phyloP scores from a whole-genome alignment of 2,888 invertebrate species.

The Brachypalpus laphriformis region DNA sequence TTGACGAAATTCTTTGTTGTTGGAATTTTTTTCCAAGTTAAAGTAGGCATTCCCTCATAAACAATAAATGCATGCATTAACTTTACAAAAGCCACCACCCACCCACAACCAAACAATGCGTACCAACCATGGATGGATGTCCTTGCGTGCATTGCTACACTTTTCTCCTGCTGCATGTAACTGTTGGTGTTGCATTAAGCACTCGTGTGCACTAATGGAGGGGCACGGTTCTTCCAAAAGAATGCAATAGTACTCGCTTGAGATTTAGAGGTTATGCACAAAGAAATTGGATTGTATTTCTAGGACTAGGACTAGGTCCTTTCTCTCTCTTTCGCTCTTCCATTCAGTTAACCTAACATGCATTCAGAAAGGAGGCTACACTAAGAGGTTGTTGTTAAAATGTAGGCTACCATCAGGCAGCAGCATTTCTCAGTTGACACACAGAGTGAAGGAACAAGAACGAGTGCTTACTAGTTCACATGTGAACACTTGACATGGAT shows the following conservation, averaged over 20 bases:
- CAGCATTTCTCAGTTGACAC: slow-evolving; percentile 31
- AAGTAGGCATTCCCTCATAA: slow-evolving; percentile 68
- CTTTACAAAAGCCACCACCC: slow-evolving; percentile 50
- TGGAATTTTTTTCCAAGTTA: slow-evolving; percentile 45
- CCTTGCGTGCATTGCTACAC: slow-evolving; percentile 53
- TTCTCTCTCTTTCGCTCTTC: not conserved
- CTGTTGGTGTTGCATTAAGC: slow-evolving; percentile 51
- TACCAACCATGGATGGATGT: slow-evolving; percentile 17
- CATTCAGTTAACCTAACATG: slow-evolving; percentile 9
- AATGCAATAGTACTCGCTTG: slow-evolving; percentile 63
- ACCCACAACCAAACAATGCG: not conserved
- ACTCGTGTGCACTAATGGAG: slow-evolving; percentile 58
- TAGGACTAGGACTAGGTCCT: slow-evolving; percentile 54
- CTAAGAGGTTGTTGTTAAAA: slow-evolving; percentile 44
- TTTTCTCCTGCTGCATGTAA: slow-evolving; percentile 1
- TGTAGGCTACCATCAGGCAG: slow-evolving; percentile 46
- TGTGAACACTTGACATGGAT: slow-evolving; percentile 68
- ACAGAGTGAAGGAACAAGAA: slow-evolving; percentile 1
- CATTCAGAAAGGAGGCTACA: slow-evolving; percentile 35
- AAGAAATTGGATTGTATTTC: slow-evolving; percentile 46
- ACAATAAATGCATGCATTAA: slow-evolving; percentile 71
- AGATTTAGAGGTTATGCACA: slow-evolving; percentile 69
- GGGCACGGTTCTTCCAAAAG: slow-evolving; percentile 36
- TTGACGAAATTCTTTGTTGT: slow-evolving; percentile 4
- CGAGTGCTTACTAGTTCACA: slow-evolving; percentile 53